These are phyloP conservation scores for Malacosoma neustria DNA, from an alignment of 2,888 invertebrate genomes.

Conservation along the genomic window DNA sequence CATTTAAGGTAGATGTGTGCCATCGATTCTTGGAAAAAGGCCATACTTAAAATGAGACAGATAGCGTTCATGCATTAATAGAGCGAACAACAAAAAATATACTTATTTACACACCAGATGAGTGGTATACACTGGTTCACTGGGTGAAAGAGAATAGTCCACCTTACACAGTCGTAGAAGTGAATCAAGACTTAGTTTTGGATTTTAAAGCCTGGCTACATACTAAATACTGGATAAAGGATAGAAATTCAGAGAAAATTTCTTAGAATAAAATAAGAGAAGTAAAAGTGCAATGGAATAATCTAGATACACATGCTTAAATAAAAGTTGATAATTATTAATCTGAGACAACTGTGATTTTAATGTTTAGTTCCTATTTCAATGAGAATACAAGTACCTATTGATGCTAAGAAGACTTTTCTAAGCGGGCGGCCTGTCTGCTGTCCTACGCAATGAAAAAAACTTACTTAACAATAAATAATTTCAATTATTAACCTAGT, in stretches of 20 bases:
- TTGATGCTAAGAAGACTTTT: too few relatives aligned
- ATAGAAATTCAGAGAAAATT: conserved; percentile 9
- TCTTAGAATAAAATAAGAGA: conserved; percentile 11
- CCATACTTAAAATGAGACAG: conserved; percentile 9
- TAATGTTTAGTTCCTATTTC: too few relatives aligned
- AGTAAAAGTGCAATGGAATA: conserved; percentile 9
- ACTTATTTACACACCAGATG: conserved; percentile 9
- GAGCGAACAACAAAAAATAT: conserved; percentile 8
- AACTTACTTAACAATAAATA: too few relatives aligned
- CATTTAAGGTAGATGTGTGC: conserved; percentile 1
- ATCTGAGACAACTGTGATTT: too few relatives aligned
- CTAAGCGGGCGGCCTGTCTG: too few relatives aligned
- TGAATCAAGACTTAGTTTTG: conserved; percentile 7
- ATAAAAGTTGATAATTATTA: too few relatives aligned
- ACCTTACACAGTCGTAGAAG: conserved; percentile 10
- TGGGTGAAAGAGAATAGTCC: conserved; percentile 8
- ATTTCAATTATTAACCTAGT: too few relatives aligned
- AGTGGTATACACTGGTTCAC: conserved; percentile 5
- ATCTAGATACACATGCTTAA: too few relatives aligned
- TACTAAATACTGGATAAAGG: conserved; percentile 9
- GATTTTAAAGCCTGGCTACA: conserved; percentile 10
- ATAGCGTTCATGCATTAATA: conserved; percentile 5
- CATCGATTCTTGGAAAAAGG: conserved; percentile 10
- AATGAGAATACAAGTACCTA: too few relatives aligned
- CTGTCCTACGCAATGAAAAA: too few relatives aligned